Base-by-base conservation (phyloP, 2,888 invertebrate species). In the Choristoneura rosaceana region DNA sequence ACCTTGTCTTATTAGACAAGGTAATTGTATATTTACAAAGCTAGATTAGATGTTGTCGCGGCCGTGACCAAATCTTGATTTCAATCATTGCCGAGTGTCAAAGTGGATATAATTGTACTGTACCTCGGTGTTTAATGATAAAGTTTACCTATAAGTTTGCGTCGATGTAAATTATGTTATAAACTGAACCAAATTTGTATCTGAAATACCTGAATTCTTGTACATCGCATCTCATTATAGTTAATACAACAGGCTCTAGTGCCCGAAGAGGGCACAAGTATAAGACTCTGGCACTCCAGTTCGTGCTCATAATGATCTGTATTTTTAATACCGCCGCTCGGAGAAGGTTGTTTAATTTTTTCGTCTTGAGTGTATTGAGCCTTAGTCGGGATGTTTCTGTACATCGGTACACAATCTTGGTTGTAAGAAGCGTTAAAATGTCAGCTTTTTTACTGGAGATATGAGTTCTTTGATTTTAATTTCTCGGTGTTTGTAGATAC, bases 221-320 rank as follows among this genome's bases (percentile, higher is more conserved):
- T n/a, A 41, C 52, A 38, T 68, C 60, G 47, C 34, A 38, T 47
- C 69, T 69, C 69, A 69, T 69, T 69, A 69, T 55, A 62, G 62
- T 62, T 62, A 69, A 69, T 69, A 69, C 61, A 69, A 61, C 62
- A 61, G 62, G 12, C 33, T 55, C 43, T 52, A 61, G 61, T 69
- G 61, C 43, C 59, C 38, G 43, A 63, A 50, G 58, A 59, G 58
- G 50, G 17, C 59, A 34, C 25, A 50, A 59, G 64, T 64, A 47
- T 60, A 43, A 66, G 65, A 60, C 50, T 64, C 25, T 33, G 59
- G 60, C 50, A n/a, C 70, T 70, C 25, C 45, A 70, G 60, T 33
- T 52, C 33, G 47, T 50, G 15, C 43, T 70, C 60, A 70, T 70
- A 61, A 70, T 70, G 70, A 70, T 70, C 65, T 70, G 50, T 64